Evolutionary conservation across 2,888 invertebrate genomes (phyloP).

Genomic region (Acanthopleura granulata): DNA sequence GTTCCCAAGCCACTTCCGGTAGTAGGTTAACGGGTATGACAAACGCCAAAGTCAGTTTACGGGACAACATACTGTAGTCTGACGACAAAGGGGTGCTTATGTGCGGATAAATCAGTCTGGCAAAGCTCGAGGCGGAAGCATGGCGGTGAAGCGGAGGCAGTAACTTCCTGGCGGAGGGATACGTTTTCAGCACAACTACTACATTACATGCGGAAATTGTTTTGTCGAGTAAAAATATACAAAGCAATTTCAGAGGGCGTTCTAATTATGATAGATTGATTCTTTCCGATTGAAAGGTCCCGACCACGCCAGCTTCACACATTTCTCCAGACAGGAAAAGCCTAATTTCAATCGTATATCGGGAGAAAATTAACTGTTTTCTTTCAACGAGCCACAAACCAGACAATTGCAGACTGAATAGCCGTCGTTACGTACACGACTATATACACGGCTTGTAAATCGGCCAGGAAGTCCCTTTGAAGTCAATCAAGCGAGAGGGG

Average conservation of each 20-base stretch:
- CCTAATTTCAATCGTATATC: not conserved
- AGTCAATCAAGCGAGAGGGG: not conserved
- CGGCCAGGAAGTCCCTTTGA: not conserved
- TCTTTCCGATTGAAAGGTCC: too few relatives aligned
- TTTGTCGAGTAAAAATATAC: conserved; percentile 11
- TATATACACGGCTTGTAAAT: not conserved
- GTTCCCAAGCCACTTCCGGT: not conserved
- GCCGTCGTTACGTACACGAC: not conserved
- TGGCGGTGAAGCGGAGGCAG: conserved; percentile 3
- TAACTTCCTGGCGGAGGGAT: not conserved
- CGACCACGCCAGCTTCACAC: not conserved
- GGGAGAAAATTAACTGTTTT: conserved; percentile 1
- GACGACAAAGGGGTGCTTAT: not conserved
- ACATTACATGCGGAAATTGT: conserved; percentile 15
- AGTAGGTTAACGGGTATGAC: not conserved
- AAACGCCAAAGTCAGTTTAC: not conserved
- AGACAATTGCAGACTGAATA: not conserved
- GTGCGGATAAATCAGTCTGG: not conserved
- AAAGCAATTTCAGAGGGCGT: conserved; percentile 3
- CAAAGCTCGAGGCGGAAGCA: not conserved
- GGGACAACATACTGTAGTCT: not conserved
- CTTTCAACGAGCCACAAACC: conserved; percentile 3
- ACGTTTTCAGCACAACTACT: not conserved
- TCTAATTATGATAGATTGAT: conserved; percentile 12
- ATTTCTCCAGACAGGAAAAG: not conserved